phyloP scores from a whole-genome alignment of 2,113 vertebrate species.

The Oxygymnocypris stewartii region DNA sequence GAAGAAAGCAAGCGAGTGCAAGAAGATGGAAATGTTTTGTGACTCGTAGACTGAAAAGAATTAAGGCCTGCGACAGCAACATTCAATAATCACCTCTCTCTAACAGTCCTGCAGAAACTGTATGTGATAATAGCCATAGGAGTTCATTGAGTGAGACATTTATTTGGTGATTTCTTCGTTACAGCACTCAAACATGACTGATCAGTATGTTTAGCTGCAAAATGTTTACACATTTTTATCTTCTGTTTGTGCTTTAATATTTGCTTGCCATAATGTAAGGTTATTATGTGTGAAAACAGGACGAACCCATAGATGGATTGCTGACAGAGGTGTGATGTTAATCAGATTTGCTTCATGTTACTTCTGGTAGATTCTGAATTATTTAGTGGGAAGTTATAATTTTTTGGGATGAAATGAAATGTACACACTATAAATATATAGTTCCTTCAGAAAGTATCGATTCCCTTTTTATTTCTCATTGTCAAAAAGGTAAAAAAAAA shows the following conservation, averaged over 20 bases:
- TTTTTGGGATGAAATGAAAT: conserved; percentile 59
- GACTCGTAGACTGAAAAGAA: not conserved
- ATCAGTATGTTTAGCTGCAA: not conserved
- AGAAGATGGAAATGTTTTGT: not conserved
- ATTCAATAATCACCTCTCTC: not conserved
- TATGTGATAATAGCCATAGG: conserved; percentile 1
- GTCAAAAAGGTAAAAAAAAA: too few relatives aligned
- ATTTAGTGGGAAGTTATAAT: conserved; percentile 63
- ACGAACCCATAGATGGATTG: conserved; percentile 58
- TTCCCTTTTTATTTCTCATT: not conserved
- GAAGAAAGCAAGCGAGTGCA: not conserved
- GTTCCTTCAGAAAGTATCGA: conserved; percentile 30
- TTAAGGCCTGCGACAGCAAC: not conserved
- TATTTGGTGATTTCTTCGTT: not conserved
- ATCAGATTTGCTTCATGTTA: conserved; percentile 61
- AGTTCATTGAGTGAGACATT: not conserved
- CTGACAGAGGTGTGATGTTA: conserved; percentile 51
- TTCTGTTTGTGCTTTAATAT: conserved; percentile 5
- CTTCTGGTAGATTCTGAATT: conserved; percentile 65
- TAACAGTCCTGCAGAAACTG: not conserved
- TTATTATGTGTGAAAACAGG: conserved; percentile 27
- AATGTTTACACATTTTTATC: not conserved
- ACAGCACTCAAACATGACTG: not conserved
- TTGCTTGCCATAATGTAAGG: not conserved
- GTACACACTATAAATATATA: conserved; percentile 60